Conservation (phyloP, 2,888 invertebrate genomes). For the Tetragonula carbonaria region DNA sequence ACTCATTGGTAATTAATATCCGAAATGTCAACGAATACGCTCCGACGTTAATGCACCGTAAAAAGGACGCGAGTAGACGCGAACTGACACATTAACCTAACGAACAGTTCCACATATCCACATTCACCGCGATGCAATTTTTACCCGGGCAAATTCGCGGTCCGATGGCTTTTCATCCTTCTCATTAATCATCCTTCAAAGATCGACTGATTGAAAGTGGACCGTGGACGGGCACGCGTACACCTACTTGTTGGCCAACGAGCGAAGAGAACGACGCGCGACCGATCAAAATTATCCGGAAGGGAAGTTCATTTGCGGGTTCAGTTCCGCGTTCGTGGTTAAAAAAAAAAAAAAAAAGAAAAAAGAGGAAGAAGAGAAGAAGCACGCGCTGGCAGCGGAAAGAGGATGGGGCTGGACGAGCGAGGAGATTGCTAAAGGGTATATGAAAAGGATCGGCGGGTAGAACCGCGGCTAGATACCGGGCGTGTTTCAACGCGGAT, state of each 20-base stretch:
- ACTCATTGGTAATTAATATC: neutral
- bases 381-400: neutral
- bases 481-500: slow-evolving; percentile 59
- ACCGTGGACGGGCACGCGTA: neutral
- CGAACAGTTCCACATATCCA: neutral
- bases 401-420: neutral
- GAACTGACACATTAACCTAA: neutral
- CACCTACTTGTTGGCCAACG: neutral
- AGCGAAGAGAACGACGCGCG: neutral
- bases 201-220: slow-evolving; percentile 8
- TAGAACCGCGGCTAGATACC: slow-evolving; percentile 34
- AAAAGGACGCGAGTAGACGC: neutral
- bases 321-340: neutral
- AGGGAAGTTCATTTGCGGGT: slow-evolving; percentile 40
- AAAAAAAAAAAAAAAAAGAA: slow-evolving; percentile 12
- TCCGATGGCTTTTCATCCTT: neutral
- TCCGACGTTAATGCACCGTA: neutral
- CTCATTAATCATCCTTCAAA: neutral
- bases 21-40: neutral
- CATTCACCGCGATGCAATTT: neutral
- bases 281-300: slow-evolving; percentile 36
- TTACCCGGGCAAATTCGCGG: neutral
- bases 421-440: neutral
- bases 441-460: slow-evolving; percentile 18
- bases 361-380: too few relatives aligned